These are phyloP conservation scores for Grantiella picta DNA, from an alignment of 2,113 vertebrate species.

Conservation along the genomic window DNA sequence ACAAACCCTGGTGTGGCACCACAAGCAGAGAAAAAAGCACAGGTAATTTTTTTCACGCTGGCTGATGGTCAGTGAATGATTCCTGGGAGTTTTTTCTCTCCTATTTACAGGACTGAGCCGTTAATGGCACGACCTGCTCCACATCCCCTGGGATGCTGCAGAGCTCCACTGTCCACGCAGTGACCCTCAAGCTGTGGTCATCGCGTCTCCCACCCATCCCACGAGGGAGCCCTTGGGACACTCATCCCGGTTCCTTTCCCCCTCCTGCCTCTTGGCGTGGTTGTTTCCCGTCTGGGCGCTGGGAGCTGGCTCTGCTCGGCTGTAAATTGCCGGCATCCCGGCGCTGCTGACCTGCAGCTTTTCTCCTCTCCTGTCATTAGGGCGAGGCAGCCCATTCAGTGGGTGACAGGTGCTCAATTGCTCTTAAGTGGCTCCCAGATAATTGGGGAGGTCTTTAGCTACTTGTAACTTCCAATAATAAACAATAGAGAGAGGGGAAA, in stretches of 20 bases:
- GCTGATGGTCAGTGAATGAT: neutral
- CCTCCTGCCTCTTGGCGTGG: neutral
- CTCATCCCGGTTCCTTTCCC: neutral
- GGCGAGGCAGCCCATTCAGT: slow-evolving; percentile 47
- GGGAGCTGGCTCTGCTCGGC: neutral
- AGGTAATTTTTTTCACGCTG: too few relatives aligned
- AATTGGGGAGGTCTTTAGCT: slow-evolving; percentile 70
- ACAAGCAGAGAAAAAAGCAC: neutral
- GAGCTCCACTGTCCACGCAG: rapidly evolving
- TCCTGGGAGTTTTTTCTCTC: neutral
- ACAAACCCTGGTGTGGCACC: too few relatives aligned
- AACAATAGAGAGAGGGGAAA: slow-evolving; percentile 12
- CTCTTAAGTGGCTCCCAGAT: slow-evolving; percentile 64
- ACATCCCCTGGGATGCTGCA: neutral
- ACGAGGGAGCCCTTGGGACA: neutral
- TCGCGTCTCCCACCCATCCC: neutral
- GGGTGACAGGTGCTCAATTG: slow-evolving; percentile 69
- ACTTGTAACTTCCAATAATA: slow-evolving; percentile 69
- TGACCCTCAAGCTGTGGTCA: neutral
- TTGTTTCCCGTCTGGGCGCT: neutral
- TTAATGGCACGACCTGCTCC: neutral
- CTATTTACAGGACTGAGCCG: rapidly evolving
- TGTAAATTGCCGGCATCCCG: slow-evolving; percentile 15
- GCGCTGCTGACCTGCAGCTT: slow-evolving; percentile 30
- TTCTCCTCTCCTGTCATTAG: slow-evolving; percentile 55